A percentile compares a stretch with the other conserved stretches of the same genome.
Conservation (phyloP, 2,797 vertebrate species). For the Onychomys torridus region DNA sequence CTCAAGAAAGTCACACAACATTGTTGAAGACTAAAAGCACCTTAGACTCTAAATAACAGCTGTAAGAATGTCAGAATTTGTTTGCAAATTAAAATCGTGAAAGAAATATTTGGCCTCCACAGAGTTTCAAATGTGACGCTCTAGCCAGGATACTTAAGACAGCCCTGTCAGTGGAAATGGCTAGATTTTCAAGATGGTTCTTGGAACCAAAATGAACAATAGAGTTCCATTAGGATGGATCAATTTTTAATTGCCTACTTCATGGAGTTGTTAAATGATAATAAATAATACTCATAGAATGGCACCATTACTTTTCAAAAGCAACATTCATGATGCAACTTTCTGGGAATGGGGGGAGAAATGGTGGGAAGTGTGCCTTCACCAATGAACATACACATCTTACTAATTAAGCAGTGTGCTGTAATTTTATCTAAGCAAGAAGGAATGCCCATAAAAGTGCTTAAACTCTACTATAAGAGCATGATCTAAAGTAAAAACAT, state of each 20-base stretch:
- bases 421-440: slow-evolving; percentile 76
- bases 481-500: slow-evolving; percentile 71
- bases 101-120: neutral
- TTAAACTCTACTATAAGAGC: slow-evolving; percentile 59
- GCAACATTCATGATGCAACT: slow-evolving; percentile 7
- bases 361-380: slow-evolving; percentile 18
- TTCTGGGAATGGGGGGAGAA: neutral
- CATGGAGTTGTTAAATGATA: slow-evolving; percentile 16
- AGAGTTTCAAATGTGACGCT: neutral
- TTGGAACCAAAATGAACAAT: neutral
- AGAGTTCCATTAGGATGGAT: slow-evolving; percentile 8
- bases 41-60: neutral
- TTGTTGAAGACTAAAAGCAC: neutral
- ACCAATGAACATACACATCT: slow-evolving; percentile 35
- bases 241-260: neutral
- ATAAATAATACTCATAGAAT: neutral
- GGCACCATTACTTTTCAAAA: slow-evolving; percentile 11
- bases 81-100: slow-evolving; percentile 35
- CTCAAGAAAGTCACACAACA: neutral
- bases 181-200: neutral
- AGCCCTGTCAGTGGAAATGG: neutral
- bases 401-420: slow-evolving; percentile 67
- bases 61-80: neutral
- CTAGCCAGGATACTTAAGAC: neutral
- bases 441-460: slow-evolving; percentile 67